These are phyloP conservation scores for Hydrolagus colliei DNA, from an alignment of 2,797 vertebrate species.

Conservation along the genomic window DNA sequence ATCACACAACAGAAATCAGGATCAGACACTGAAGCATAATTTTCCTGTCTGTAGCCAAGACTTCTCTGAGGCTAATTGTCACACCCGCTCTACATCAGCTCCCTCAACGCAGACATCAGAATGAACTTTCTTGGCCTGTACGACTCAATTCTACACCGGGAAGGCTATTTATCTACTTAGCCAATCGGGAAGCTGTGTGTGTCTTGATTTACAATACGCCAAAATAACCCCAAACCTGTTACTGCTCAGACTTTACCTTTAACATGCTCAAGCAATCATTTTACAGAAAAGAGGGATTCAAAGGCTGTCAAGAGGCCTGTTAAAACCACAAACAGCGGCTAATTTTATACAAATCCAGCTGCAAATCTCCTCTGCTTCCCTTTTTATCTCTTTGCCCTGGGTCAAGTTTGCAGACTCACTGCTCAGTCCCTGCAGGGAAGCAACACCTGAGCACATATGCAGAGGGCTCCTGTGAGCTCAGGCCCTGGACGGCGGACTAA, in stretches of 20 bases:
- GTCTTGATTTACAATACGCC: too few species aligned
- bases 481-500: not conserved
- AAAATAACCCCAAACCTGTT: not conserved
- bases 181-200: too few species aligned
- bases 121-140: not conserved
- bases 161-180: not conserved
- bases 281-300: not conserved
- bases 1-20: too few species aligned
- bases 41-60: not conserved
- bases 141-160: not conserved
- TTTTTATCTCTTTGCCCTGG: not conserved
- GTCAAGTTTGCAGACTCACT: not conserved
- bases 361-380: not conserved
- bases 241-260: not conserved
- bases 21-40: not conserved
- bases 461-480: not conserved
- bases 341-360: constrained; percentile 32
- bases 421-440: not conserved
- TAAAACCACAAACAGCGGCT: constrained; percentile 34
- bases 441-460: not conserved
- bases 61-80: not conserved
- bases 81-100: not conserved
- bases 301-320: not conserved
- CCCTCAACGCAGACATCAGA: not conserved
- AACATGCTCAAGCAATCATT: not conserved